Base-by-base conservation (phyloP, 2,888 invertebrate genomes). In the Drosophila prostipennis region DNA sequence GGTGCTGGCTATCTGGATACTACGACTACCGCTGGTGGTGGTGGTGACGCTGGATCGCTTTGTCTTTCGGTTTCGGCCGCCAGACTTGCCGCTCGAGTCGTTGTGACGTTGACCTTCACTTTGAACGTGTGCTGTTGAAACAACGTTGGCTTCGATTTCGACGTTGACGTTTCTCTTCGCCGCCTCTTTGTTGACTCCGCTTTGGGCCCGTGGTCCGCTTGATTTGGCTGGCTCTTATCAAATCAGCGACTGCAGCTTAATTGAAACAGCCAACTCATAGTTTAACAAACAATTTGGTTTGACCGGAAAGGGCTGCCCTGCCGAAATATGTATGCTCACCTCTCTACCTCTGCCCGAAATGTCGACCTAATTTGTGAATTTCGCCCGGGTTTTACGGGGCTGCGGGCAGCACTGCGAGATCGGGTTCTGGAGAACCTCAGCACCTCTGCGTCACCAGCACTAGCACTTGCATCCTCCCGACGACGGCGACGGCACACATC, bases 41-140 rank as follows among this genome's bases (percentile, higher is more conserved):
- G 19, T 19, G 19, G 10, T 34, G 32, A 14, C 11, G 46, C 34
- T 60, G 61, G 39, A 43, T 55, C 23, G 55, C 43, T 46, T 58
- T 14, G 45, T 26, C 42, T 67, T 76, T 80, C 73, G 86, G 65
- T 69, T 76, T 78, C 76, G 87, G 80, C 78, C 78, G 80, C 80
- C 80, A 86, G 78, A 72, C 67, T 86, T 75, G 74, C 60, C 68
- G 86, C 70, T 54, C 39, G 39, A 42, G 42, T 67, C 72, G 59
- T 55, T 60, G 76, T 78, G 78, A 56, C 76, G 80, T 85, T 89
- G 88, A 89, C 89, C 89, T 90, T 89, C 88, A 90, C 89, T 90
- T 89, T 87, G 89, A 87, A 86, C 81, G 84, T 89, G 84, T 88
- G 87, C 79, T 85, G 72, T 74, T 71, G 55, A 68, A 68, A 65